Percentiles rank a stretch among this genome's conserved stretches.
Evolutionary conservation across 2,797 vertebrate genomes (phyloP).

Genomic region (Fistularia commersonii): DNA sequence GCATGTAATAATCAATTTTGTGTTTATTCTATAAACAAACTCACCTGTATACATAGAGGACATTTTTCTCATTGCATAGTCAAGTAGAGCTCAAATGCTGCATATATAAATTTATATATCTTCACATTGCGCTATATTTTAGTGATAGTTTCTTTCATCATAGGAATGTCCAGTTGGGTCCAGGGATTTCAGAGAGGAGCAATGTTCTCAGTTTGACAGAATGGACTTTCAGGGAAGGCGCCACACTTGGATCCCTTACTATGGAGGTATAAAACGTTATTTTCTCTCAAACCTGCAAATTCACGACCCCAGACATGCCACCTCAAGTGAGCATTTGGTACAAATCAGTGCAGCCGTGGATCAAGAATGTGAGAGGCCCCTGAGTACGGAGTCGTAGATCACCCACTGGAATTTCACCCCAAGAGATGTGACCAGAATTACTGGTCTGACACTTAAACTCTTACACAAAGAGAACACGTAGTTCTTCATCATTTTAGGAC

Average conservation of each 20-base stretch:
- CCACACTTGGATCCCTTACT: slow-evolving; percentile 87
- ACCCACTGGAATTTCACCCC: too few relatives aligned
- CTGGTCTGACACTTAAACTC: too few relatives aligned
- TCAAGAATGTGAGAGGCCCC: too few relatives aligned
- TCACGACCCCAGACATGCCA: too few relatives aligned
- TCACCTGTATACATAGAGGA: too few relatives aligned
- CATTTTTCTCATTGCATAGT: neutral
- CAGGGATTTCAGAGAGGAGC: slow-evolving; percentile 85
- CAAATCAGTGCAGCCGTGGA: too few relatives aligned
- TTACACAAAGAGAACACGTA: too few relatives aligned
- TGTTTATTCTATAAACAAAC: neutral
- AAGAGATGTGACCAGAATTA: too few relatives aligned
- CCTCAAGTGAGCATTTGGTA: too few relatives aligned
- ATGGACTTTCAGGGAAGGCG: slow-evolving; percentile 80
- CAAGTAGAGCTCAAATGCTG: neutral
- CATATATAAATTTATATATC: neutral
- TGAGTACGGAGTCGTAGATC: too few relatives aligned
- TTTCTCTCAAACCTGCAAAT: too few relatives aligned
- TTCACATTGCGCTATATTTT: neutral
- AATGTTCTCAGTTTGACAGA: slow-evolving; percentile 84
- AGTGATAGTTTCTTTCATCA: slow-evolving; percentile 2
- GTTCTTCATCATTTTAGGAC: too few relatives aligned
- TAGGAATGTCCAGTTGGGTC: slow-evolving; percentile 74
- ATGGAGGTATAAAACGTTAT: slow-evolving; percentile 75
- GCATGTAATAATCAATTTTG: slow-evolving; percentile 70